These are phyloP conservation scores for Trissolcus japonicus DNA, from an alignment of 2,888 invertebrate genomes.

Conservation along the genomic window DNA sequence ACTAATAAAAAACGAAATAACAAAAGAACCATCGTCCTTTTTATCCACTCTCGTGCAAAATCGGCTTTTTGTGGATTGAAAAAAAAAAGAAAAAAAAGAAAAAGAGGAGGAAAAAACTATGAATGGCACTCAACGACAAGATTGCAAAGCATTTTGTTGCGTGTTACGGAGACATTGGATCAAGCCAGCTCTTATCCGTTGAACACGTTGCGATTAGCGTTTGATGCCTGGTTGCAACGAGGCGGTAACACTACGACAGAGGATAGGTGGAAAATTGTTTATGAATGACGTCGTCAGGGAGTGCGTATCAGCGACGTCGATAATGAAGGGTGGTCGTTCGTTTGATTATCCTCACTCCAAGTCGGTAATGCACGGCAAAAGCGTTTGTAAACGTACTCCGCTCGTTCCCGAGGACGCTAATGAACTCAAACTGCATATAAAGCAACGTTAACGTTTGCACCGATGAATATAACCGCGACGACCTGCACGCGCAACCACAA, in stretches of 20 bases:
- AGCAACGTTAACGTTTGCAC: slow-evolving; percentile 39
- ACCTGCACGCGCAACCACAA: slow-evolving; percentile 20
- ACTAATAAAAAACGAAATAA: neutral
- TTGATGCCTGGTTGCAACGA: slow-evolving; percentile 21
- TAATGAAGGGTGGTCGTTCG: slow-evolving; percentile 51
- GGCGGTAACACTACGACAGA: slow-evolving; percentile 16
- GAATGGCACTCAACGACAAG: neutral
- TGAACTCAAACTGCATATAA: slow-evolving; percentile 70
- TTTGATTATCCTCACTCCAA: slow-evolving; percentile 53
- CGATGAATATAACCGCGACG: slow-evolving; percentile 55
- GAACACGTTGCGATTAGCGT: slow-evolving; percentile 22
- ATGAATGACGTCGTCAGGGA: slow-evolving; percentile 45
- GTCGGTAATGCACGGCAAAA: slow-evolving; percentile 38
- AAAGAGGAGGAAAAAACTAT: neutral
- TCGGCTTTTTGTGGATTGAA: too few relatives aligned
- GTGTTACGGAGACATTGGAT: slow-evolving; percentile 12
- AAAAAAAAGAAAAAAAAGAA: too few relatives aligned
- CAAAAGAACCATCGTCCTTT: too few relatives aligned
- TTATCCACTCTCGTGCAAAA: too few relatives aligned
- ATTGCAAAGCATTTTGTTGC: slow-evolving; percentile 6
- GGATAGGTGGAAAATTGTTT: slow-evolving; percentile 44
- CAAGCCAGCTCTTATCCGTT: slow-evolving; percentile 7
- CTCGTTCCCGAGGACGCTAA: slow-evolving; percentile 60
- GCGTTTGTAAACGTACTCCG: slow-evolving; percentile 31
- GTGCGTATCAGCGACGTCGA: slow-evolving; percentile 42